Percentiles rank a stretch among this genome's conserved stretches.
Conservation (phyloP, 37 sponge, comb jelly and placozoan species). For the Hormiphora californensis region DNA sequence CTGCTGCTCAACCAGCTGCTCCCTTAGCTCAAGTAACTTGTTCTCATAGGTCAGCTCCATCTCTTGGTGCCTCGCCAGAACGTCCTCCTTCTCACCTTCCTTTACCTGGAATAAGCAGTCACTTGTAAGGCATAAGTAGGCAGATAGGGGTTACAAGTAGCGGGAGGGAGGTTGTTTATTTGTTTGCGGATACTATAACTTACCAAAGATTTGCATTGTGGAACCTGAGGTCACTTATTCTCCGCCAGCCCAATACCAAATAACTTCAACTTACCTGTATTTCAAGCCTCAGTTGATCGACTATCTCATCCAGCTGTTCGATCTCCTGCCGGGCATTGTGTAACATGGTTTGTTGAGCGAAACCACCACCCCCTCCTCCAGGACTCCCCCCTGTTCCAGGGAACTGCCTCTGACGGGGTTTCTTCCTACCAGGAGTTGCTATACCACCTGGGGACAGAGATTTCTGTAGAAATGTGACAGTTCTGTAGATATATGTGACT, state of each 20-base stretch:
- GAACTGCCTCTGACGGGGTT: not conserved
- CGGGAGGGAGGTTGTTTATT: too few species aligned
- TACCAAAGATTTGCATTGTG: too few species aligned
- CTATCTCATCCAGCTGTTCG: slow-evolving; percentile 42
- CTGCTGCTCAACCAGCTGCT: slow-evolving; percentile 38
- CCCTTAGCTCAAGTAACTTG: slow-evolving; percentile 25
- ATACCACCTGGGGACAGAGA: slow-evolving; percentile 4
- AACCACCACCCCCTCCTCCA: slow-evolving; percentile 37
- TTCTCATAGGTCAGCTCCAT: slow-evolving; percentile 43
- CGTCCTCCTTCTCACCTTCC: slow-evolving; percentile 31
- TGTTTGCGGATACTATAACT: too few species aligned
- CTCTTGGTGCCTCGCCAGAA: not conserved
- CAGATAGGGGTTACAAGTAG: too few species aligned
- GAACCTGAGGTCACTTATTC: not conserved
- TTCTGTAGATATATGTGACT: too few species aligned
- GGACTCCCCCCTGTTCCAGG: not conserved
- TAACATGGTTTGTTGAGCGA: slow-evolving; percentile 30
- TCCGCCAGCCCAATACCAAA: not conserved
- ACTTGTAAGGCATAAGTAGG: too few species aligned
- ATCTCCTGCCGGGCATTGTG: slow-evolving; percentile 33
- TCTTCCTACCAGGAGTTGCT: not conserved
- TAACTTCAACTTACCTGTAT: not conserved
- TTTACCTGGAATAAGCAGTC: not conserved
- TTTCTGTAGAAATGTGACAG: too few species aligned
- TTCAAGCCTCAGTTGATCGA: not conserved